Conservation (phyloP, 2,888 invertebrate species). For the Willowsia nigromaculata region DNA sequence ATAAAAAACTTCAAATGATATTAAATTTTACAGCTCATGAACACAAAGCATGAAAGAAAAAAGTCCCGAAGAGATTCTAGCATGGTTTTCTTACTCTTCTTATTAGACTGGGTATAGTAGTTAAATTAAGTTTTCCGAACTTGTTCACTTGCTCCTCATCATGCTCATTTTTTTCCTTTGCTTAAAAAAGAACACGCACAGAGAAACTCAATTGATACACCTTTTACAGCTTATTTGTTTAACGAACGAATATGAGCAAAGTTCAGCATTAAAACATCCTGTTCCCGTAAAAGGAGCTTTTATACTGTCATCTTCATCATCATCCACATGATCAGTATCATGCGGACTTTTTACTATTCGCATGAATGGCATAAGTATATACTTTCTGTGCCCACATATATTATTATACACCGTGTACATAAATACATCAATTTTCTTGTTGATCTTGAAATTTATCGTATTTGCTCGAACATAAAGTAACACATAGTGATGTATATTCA, state of each 20-base stretch:
- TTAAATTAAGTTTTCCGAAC: slow-evolving; percentile 62
- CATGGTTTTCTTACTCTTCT: not conserved
- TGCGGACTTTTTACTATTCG: slow-evolving; percentile 1
- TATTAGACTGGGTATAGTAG: not conserved
- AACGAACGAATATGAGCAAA: slow-evolving; percentile 60
- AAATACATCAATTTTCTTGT: slow-evolving; percentile 40
- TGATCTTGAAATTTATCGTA: not conserved
- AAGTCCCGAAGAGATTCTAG: not conserved
- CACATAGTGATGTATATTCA: not conserved
- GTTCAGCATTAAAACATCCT: slow-evolving; percentile 62
- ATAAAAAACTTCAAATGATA: slow-evolving; percentile 56
- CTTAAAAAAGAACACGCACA: slow-evolving; percentile 19
- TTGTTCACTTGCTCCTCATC: slow-evolving; percentile 40
- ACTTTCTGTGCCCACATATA: not conserved
- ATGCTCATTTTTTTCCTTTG: not conserved
- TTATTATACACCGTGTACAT: not conserved
- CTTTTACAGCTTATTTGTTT: slow-evolving; percentile 65
- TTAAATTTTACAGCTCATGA: slow-evolving; percentile 62
- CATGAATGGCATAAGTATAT: not conserved
- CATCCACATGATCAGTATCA: not conserved
- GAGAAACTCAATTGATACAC: slow-evolving; percentile 63
- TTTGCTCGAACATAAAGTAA: not conserved
- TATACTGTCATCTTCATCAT: slow-evolving; percentile 38
- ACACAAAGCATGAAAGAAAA: slow-evolving; percentile 23
- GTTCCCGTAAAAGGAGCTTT: slow-evolving; percentile 52